These are phyloP conservation scores for Danio aesculapii DNA, from an alignment of 2,797 vertebrate genomes.

Conservation along the genomic window DNA sequence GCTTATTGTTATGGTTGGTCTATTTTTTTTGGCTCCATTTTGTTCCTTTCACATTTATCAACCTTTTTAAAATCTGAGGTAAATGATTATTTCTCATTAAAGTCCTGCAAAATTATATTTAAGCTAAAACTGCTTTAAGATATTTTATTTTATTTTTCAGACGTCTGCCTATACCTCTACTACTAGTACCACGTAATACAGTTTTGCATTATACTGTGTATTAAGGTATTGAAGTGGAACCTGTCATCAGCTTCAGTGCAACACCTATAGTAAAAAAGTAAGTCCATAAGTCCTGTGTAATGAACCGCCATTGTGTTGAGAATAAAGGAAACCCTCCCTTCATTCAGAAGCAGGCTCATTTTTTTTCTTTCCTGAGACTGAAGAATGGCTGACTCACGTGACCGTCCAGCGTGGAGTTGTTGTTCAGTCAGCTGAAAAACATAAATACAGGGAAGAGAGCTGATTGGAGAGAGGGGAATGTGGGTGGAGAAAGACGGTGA, in stretches of 20 bases:
- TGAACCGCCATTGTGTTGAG: slow-evolving; percentile 50
- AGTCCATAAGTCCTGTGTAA: slow-evolving; percentile 5
- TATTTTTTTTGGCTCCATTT: too few relatives aligned
- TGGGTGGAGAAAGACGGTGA: slow-evolving; percentile 49
- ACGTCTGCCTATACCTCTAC: too few relatives aligned
- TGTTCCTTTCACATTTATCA: too few relatives aligned
- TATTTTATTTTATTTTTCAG: too few relatives aligned
- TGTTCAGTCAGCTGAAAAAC: slow-evolving; percentile 68
- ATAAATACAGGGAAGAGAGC: slow-evolving; percentile 56
- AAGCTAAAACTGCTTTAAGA: too few relatives aligned
- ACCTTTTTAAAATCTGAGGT: too few relatives aligned
- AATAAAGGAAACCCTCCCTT: slow-evolving; percentile 32
- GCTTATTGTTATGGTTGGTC: too few relatives aligned
- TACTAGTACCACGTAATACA: background rate
- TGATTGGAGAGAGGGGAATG: slow-evolving; percentile 52
- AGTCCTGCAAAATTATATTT: too few relatives aligned
- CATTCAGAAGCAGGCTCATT: slow-evolving; percentile 47
- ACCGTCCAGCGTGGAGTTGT: slow-evolving; percentile 34
- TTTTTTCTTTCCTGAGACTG: slow-evolving; percentile 48
- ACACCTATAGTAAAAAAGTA: slow-evolving; percentile 47
- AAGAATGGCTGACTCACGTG: slow-evolving; percentile 35
- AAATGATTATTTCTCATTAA: too few relatives aligned
- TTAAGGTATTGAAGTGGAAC: background rate
- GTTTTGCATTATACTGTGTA: background rate
- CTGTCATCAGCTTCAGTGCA: background rate